These are phyloP conservation scores for Ephestia elutella DNA, from an alignment of 1,140 invertebrate species.

Conservation along the genomic window DNA sequence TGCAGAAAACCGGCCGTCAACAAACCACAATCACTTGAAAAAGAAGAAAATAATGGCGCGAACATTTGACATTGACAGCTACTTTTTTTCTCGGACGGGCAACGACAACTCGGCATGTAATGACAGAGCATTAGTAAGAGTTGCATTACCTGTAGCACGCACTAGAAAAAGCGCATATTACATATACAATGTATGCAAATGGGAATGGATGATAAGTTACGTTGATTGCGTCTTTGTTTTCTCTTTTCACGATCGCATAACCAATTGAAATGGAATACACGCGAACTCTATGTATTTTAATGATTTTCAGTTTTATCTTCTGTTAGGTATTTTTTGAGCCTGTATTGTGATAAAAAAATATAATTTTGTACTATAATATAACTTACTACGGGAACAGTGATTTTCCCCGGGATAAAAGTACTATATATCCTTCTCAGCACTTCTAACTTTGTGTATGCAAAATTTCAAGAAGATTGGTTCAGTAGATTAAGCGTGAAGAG, in stretches of 20 bases:
- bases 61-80: constrained; percentile 2
- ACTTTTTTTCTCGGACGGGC: neutral
- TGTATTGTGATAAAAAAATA: neutral
- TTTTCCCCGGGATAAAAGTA: too few species aligned
- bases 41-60: neutral
- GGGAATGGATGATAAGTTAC: neutral
- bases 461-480: too few species aligned
- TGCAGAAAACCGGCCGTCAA: constrained; percentile 2
- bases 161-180: neutral
- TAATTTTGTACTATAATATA: too few species aligned
- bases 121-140: neutral
- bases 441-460: too few species aligned
- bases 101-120: neutral
- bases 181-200: neutral
- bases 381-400: too few species aligned
- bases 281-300: neutral
- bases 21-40: neutral
- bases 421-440: too few species aligned
- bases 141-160: neutral
- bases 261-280: neutral
- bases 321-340: too few species aligned
- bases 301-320: neutral
- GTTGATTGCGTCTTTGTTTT: neutral
- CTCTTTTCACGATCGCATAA: neutral
- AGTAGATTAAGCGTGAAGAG: too few species aligned